Percentiles rank a stretch among this genome's conserved stretches.
Conservation (phyloP, 2,797 vertebrate species). For the Hemibagrus guttatus region DNA sequence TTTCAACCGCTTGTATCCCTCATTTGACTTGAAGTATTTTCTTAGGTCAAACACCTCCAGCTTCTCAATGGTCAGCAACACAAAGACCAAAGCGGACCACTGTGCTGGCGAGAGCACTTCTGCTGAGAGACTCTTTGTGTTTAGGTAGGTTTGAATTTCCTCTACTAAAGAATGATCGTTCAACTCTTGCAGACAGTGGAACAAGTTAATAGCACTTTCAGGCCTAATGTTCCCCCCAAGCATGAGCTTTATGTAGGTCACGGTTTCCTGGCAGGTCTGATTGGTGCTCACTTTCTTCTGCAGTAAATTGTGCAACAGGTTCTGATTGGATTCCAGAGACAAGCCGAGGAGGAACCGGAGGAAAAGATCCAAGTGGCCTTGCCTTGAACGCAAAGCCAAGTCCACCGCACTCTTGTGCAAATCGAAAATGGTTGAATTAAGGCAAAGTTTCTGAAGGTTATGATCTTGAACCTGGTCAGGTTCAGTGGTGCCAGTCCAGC, state of each 20-base stretch:
- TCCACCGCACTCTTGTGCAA: slow-evolving; percentile 49
- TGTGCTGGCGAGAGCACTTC: slow-evolving; percentile 48
- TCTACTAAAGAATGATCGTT: slow-evolving; percentile 46
- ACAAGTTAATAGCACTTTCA: slow-evolving; percentile 46
- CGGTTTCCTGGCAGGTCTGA: not conserved
- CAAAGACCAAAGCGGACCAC: slow-evolving; percentile 55
- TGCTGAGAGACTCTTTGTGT: slow-evolving; percentile 30
- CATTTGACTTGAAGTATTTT: slow-evolving; percentile 46
- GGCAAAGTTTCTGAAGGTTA: slow-evolving; percentile 24
- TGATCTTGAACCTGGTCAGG: not conserved
- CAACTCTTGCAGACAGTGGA: slow-evolving; percentile 45
- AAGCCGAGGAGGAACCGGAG: slow-evolving; percentile 42
- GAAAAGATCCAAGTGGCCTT: slow-evolving; percentile 39
- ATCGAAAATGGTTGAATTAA: slow-evolving; percentile 39
- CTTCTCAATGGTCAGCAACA: slow-evolving; percentile 49
- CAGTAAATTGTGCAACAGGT: slow-evolving; percentile 7
- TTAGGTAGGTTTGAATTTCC: slow-evolving; percentile 48
- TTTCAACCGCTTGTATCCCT: slow-evolving; percentile 41
- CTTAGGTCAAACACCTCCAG: slow-evolving; percentile 55
- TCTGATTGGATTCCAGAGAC: slow-evolving; percentile 38
- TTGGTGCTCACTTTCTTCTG: not conserved
- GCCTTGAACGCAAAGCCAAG: not conserved
- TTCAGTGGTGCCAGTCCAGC: slow-evolving; percentile 15
- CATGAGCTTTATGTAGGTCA: not conserved
- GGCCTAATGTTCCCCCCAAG: slow-evolving; percentile 28